Evolutionary conservation across 2,113 vertebrate species (phyloP).

Genomic region (Mystacornis crossleyi): DNA sequence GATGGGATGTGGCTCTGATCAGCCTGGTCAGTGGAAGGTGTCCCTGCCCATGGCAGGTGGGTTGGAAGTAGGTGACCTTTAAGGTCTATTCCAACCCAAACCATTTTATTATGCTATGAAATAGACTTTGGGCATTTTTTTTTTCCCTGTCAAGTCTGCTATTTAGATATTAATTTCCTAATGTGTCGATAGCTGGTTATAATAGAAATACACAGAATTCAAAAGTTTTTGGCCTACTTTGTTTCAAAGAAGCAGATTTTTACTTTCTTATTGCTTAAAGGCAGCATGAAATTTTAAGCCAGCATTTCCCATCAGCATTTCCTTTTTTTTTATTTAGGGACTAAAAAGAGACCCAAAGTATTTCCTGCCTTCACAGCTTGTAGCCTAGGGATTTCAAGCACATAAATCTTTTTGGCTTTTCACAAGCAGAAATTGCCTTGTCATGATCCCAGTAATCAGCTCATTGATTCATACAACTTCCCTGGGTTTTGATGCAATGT

Average conservation of each 20-base stretch:
- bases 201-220: background rate
- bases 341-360: background rate
- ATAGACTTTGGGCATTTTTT: fast-evolving
- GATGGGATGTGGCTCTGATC: background rate
- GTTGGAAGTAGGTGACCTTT: background rate
- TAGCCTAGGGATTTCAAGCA: background rate
- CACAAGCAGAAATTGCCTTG: background rate
- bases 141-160: background rate
- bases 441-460: background rate
- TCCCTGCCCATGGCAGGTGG: background rate
- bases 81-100: background rate
- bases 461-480: background rate
- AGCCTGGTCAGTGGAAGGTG: background rate
- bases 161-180: background rate
- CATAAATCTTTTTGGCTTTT: background rate
- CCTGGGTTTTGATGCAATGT: background rate
- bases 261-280: background rate
- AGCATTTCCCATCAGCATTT: background rate
- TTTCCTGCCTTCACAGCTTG: slow-evolving; percentile 30
- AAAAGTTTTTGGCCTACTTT: background rate
- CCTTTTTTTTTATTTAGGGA: background rate
- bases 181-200: background rate
- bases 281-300: background rate
- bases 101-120: background rate
- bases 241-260: background rate